Conservation (phyloP, 2,888 invertebrate species). For the Dermolepida albohirtum region DNA sequence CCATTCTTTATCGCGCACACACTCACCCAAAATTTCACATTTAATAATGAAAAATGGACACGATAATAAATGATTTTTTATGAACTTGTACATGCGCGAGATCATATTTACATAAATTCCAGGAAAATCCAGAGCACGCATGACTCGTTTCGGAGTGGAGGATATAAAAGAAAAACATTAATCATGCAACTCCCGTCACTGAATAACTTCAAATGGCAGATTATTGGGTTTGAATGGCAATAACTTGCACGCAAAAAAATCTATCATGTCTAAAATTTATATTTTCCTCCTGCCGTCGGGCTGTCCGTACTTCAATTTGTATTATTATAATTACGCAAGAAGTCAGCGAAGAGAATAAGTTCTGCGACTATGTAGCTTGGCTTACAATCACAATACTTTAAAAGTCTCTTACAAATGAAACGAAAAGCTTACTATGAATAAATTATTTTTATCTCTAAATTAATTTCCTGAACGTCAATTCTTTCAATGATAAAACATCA, state of each 20-base stretch:
- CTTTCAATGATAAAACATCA: no score
- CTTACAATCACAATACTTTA: no score
- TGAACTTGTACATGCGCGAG: conserved; percentile 16
- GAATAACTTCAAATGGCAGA: conserved; percentile 25
- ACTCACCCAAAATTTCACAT: background rate
- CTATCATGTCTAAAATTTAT: background rate
- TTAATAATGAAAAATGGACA: conserved; percentile 21
- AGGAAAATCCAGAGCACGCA: conserved; percentile 10
- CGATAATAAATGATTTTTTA: conserved; percentile 26
- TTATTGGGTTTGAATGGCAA: conserved; percentile 21
- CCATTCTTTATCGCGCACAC: background rate
- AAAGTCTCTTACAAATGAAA: no score
- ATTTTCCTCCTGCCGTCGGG: no score
- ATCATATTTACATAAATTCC: conserved; percentile 26
- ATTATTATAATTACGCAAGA: no score
- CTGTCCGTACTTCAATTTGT: no score
- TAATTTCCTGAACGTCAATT: no score
- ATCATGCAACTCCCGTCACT: conserved; percentile 16
- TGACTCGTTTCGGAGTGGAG: conserved; percentile 6
- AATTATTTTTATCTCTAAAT: no score
- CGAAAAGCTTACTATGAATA: no score
- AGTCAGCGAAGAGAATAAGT: no score
- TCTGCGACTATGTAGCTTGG: no score
- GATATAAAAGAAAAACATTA: conserved; percentile 30
- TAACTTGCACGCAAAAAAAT: conserved; percentile 13